Evolutionary conservation across 2,113 vertebrate species (phyloP).

Genomic region (Rhagologus leucostigma): DNA sequence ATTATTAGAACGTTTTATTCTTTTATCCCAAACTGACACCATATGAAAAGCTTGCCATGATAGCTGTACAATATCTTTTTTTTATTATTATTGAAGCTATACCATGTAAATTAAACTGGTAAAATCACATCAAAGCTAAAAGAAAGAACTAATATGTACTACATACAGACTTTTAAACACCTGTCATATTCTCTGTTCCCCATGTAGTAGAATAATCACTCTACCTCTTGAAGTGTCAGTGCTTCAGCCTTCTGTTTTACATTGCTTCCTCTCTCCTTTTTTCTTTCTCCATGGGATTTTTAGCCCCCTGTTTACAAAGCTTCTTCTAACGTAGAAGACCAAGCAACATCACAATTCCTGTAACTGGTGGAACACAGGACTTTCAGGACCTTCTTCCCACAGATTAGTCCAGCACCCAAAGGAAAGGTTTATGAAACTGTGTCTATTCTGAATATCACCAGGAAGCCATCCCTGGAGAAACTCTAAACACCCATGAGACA

Average conservation of each 20-base stretch:
- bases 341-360: neutral
- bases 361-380: neutral
- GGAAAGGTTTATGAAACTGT: neutral
- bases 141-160: neutral
- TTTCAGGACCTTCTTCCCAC: neutral
- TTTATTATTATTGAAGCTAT: neutral
- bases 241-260: neutral
- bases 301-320: neutral
- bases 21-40: constrained; percentile 42
- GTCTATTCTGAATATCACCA: neutral
- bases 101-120: neutral
- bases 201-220: neutral
- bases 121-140: neutral
- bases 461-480: neutral
- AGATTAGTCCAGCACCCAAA: neutral
- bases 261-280: neutral
- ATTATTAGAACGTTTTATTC: constrained; percentile 55
- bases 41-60: constrained; percentile 12
- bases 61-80: neutral
- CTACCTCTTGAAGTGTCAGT: neutral
- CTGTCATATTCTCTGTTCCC: neutral
- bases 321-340: neutral
- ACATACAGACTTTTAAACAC: neutral
- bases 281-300: neutral
- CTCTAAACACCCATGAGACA: neutral